A percentile compares a stretch with the other conserved stretches of the same genome.
Conservation (phyloP, 1,140 invertebrate species). For the Drosophila tani region DNA sequence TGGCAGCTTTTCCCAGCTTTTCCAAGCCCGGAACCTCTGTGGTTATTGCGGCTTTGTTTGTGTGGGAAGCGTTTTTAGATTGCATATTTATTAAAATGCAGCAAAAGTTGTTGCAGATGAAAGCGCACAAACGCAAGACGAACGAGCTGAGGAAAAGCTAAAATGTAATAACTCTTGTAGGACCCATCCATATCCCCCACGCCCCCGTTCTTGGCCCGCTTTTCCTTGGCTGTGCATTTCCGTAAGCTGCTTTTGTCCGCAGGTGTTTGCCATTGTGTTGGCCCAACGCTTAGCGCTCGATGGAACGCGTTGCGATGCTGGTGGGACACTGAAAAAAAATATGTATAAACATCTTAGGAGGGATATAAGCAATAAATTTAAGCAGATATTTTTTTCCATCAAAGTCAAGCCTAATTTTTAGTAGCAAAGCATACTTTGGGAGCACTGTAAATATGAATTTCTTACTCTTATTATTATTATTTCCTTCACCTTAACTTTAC, state of each 20-base stretch:
- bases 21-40: constrained; percentile 18
- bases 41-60: constrained; percentile 62
- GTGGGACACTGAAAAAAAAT: constrained; percentile 9
- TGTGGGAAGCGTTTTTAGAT: constrained; percentile 64
- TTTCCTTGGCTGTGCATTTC: constrained; percentile 54
- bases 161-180: constrained; percentile 83
- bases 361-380: too few species aligned
- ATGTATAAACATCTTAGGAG: too few species aligned
- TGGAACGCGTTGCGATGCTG: constrained; percentile 12
- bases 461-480: too few species aligned
- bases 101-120: constrained; percentile 49
- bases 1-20: neutral
- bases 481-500: too few species aligned
- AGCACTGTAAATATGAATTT: too few species aligned
- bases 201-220: constrained; percentile 2
- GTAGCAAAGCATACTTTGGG: too few species aligned
- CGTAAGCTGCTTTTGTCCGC: constrained; percentile 80
- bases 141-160: constrained; percentile 55
- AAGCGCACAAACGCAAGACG: constrained; percentile 48
- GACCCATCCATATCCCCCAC: constrained; percentile 23
- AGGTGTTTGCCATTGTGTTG: constrained; percentile 80
- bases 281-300: constrained; percentile 65
- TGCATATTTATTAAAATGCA: constrained; percentile 83
- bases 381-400: too few species aligned
- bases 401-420: too few species aligned